Evolutionary conservation across 2,113 vertebrate species (phyloP), one percentile per base, ranked within the genome.

Genomic region (Condylura cristata): DNA sequence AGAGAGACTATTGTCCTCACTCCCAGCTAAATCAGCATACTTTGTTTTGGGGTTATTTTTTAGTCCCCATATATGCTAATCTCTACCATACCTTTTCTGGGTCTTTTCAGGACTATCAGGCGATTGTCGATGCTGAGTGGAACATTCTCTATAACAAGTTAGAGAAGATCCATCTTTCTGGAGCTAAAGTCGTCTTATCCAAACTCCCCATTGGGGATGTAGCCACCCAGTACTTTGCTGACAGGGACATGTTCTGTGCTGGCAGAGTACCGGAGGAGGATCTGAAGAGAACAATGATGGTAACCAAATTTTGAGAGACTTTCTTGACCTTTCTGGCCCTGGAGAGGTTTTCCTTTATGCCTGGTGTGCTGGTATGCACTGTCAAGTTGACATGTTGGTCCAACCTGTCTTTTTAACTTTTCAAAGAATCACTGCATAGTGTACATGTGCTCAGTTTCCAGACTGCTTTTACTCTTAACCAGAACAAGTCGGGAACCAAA

Each of bases 61-160:
- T 74, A 80, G 41, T 22, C 34, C 20, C 37, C 30, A 2, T 71
- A 11, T 44, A 30, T 46, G 68, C 44, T 72, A 18, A 39, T 18
- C 3, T 88, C 5, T 9, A 34, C 41, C 20, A 17, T 20, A 74
- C n/a, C 41, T 87, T 92, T 86, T 72, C 44, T 37, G 90, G n/a
- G 26, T 82, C n/a, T 89, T 34, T 96, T 48, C 89, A 99, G 99
- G 99, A 99, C 46, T 99, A 99, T 93, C 99, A 99, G 97, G 99
- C 99, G 70, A 99, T 99, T 0, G 99, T 99, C 81, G 99, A 99
- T 8, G 99, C 99, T 0, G 99, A 99, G 94, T 99, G 99, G 99
- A 99, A 99, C 98, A 99, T 99, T 98, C 97, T 99, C 13, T 99
- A 99, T 1, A 99, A 99, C 98, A 99, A 99, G 74, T 98, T 99